Percentiles rank a stretch among this genome's conserved stretches.
Conservation (phyloP, 2,113 vertebrate species). For the Amazona guildingii region DNA sequence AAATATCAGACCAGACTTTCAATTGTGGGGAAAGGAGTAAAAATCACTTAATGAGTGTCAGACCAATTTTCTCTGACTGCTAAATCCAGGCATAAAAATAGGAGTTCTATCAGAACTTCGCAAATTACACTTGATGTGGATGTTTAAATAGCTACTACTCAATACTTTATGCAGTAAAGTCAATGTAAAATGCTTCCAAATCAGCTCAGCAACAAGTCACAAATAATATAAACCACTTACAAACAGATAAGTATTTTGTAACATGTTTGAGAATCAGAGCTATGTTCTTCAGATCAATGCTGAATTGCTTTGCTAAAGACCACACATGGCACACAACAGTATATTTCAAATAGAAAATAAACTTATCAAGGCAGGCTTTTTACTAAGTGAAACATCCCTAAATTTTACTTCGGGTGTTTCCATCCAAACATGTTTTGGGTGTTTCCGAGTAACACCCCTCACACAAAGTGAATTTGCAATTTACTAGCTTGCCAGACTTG, state of each 20-base stretch:
- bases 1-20: neutral
- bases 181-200: neutral
- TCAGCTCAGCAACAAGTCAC: neutral
- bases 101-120: neutral
- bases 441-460: neutral
- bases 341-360: neutral
- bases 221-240: neutral
- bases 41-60: neutral
- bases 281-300: neutral
- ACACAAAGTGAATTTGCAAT: neutral
- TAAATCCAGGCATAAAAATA: neutral
- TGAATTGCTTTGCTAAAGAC: neutral
- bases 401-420: neutral
- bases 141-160: neutral
- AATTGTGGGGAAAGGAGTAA: neutral
- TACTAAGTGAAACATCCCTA: neutral
- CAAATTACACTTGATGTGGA: neutral
- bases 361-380: neutral
- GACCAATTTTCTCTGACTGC: neutral
- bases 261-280: neutral
- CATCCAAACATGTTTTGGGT: neutral
- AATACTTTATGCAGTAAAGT: neutral
- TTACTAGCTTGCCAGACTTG: neutral
- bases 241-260: neutral
- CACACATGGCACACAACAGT: neutral